Evolutionary conservation across 2,113 vertebrate genomes (phyloP).

Genomic region (Clarias gariepinus): DNA sequence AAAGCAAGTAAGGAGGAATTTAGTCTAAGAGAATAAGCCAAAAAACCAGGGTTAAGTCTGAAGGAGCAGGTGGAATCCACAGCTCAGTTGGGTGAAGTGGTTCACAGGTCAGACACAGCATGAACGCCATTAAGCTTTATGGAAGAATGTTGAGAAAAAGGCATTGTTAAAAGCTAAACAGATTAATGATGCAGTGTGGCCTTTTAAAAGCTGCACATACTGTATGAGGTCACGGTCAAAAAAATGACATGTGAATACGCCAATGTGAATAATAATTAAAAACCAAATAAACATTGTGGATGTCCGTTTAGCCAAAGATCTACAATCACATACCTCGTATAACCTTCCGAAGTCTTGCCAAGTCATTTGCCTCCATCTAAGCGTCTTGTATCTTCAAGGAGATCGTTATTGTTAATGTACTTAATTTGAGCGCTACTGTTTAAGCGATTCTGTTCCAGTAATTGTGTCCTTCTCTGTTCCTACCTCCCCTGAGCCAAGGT

Average conservation of each 20-base stretch:
- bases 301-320: not conserved
- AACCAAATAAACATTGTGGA: not conserved
- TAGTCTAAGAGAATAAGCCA: not conserved
- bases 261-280: not conserved
- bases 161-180: not conserved
- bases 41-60: no score
- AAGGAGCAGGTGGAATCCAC: not conserved
- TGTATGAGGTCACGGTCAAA: not conserved
- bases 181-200: not conserved
- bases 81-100: not conserved
- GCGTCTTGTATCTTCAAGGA: not conserved
- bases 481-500: not conserved
- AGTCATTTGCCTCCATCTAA: not conserved
- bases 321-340: not conserved
- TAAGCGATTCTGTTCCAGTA: not conserved
- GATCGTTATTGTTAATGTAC: not conserved
- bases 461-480: not conserved
- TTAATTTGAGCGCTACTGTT: not conserved
- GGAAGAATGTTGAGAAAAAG: not conserved
- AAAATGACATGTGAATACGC: not conserved
- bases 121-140: no score
- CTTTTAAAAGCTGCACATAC: not conserved
- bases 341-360: not conserved
- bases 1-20: not conserved
- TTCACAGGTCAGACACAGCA: not conserved